phyloP scores from a whole-genome alignment of 1,140 invertebrate genomes.

The Eumeta japonica region DNA sequence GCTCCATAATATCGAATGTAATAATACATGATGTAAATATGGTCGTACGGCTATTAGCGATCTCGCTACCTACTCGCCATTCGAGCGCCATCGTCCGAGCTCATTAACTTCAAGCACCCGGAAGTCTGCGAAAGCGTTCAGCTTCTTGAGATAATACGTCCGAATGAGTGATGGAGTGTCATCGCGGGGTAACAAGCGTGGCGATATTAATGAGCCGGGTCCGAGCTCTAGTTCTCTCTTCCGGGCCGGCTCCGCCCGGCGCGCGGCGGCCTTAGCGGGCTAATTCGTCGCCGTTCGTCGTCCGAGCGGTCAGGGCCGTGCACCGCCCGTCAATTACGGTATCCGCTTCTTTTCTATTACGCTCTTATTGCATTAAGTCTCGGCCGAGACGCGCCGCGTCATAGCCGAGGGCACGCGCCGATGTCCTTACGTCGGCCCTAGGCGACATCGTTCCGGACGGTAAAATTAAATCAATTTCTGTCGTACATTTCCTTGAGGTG shows the following conservation, averaged over 20 bases:
- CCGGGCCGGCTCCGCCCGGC: too few relatives aligned
- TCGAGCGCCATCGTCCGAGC: too few relatives aligned
- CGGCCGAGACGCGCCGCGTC: conserved; percentile 33
- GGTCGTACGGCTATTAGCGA: neutral
- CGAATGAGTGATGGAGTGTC: conserved; percentile 24
- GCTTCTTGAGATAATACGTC: conserved; percentile 17
- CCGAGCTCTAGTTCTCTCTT: too few relatives aligned
- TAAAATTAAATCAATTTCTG: too few relatives aligned
- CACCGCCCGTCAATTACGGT: conserved; percentile 41
- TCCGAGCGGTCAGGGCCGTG: conserved; percentile 30
- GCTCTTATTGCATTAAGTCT: conserved; percentile 47
- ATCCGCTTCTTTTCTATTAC: conserved; percentile 48
- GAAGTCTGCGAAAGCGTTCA: conserved; percentile 21
- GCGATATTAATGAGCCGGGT: too few relatives aligned
- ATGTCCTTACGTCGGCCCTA: too few relatives aligned
- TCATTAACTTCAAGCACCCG: conserved; percentile 8
- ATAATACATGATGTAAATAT: neutral
- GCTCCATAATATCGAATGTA: neutral
- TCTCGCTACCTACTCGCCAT: too few relatives aligned
- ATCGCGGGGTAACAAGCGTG: too few relatives aligned
- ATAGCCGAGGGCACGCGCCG: conserved; percentile 37
- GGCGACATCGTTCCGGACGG: too few relatives aligned
- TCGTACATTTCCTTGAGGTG: too few relatives aligned
- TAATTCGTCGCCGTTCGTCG: conserved; percentile 9
- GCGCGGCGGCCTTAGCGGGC: too few relatives aligned